These are phyloP conservation scores for Cistogaster globosa DNA, from an alignment of 2,888 invertebrate genomes.

Conservation along the genomic window DNA sequence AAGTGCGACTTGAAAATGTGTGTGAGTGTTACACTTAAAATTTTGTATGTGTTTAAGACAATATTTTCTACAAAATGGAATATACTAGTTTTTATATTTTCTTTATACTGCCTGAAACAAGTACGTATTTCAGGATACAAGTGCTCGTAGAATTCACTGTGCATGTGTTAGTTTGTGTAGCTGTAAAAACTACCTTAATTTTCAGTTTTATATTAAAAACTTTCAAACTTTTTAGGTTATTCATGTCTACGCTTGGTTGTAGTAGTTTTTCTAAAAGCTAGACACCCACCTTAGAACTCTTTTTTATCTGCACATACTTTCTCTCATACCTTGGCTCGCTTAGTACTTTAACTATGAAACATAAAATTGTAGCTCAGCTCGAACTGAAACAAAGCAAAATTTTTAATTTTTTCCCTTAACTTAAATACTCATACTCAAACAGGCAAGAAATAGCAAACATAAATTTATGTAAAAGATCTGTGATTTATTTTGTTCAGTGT, in stretches of 20 bases:
- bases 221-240: slow-evolving; percentile 30
- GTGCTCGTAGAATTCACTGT: background rate
- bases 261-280: slow-evolving; percentile 21
- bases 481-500: slow-evolving; percentile 78
- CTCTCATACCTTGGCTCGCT: background rate
- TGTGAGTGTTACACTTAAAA: background rate
- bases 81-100: slow-evolving; percentile 67
- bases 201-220: slow-evolving; percentile 55
- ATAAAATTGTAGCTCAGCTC: slow-evolving; percentile 9
- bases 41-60: background rate
- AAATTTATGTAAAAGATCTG: slow-evolving; percentile 83
- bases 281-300: slow-evolving; percentile 26
- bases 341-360: slow-evolving; percentile 24
- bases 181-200: slow-evolving; percentile 48
- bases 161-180: slow-evolving; percentile 3
- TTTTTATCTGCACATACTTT: background rate
- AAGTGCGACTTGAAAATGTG: slow-evolving; percentile 18
- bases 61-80: slow-evolving; percentile 12
- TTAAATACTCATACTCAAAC: slow-evolving; percentile 16
- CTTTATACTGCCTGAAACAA: slow-evolving; percentile 24
- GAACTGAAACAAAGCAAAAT: slow-evolving; percentile 46
- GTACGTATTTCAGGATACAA: slow-evolving; percentile 14
- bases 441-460: slow-evolving; percentile 72
- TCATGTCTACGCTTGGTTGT: slow-evolving; percentile 14
- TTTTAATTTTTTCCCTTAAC: background rate